These are phyloP conservation scores for Atethmia centrago DNA, from an alignment of 2,888 invertebrate species.

Conservation along the genomic window DNA sequence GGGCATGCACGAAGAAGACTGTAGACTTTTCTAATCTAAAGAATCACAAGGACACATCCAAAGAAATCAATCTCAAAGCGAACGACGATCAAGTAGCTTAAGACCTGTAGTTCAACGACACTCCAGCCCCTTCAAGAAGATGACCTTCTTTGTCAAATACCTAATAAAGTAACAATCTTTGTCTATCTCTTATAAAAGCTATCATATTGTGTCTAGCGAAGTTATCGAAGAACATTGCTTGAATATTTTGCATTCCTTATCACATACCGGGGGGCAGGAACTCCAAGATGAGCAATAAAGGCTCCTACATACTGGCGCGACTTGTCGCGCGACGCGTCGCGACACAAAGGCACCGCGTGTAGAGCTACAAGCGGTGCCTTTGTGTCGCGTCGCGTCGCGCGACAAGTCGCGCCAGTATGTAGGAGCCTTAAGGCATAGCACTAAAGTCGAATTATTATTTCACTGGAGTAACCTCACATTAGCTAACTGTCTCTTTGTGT, in stretches of 20 bases:
- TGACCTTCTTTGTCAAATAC: constrained; percentile 8
- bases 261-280: no score
- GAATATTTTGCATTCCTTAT: not conserved
- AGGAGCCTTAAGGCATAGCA: no score
- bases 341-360: no score
- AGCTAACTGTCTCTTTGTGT: no score
- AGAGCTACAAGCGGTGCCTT: no score
- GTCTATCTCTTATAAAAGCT: not conserved
- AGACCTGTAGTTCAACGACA: constrained; percentile 7
- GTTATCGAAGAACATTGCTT: not conserved
- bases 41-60: not conserved
- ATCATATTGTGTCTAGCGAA: not conserved
- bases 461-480: no score
- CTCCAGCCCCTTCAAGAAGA: not conserved
- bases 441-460: no score
- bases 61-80: constrained; percentile 13
- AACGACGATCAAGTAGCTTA: not conserved
- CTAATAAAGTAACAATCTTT: not conserved
- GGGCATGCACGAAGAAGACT: not conserved
- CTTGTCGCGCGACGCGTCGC: no score
- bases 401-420: no score
- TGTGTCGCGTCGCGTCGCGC: no score
- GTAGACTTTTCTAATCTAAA: not conserved
- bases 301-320: no score
- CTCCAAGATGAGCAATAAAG: no score